Conservation (phyloP, 2,888 invertebrate genomes). For the Baronia brevicornis region DNA sequence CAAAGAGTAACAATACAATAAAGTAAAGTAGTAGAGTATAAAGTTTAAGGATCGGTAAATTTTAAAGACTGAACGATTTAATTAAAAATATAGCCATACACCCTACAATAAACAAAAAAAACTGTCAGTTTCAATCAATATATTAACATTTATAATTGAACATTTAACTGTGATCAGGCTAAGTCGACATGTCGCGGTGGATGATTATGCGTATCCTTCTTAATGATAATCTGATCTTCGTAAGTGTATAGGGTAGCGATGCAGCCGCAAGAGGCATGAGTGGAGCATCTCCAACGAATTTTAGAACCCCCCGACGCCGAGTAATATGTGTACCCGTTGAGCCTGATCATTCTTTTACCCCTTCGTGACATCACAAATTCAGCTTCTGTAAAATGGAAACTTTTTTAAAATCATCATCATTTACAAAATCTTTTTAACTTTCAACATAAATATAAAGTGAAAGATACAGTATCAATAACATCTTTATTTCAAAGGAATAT, state of each 20-base stretch:
- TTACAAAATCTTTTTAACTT: background rate
- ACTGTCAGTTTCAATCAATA: background rate
- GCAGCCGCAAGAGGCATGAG: slow-evolving; percentile 26
- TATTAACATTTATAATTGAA: background rate
- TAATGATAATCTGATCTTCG: slow-evolving; percentile 7
- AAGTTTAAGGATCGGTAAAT: too few species aligned
- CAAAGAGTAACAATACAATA: too few species aligned
- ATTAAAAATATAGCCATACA: too few species aligned
- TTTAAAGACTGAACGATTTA: too few species aligned
- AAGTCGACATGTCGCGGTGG: slow-evolving; percentile 13
- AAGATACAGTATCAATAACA: too few species aligned
- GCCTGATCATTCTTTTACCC: slow-evolving; percentile 20
- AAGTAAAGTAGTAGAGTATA: too few species aligned
- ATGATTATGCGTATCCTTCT: slow-evolving; percentile 18
- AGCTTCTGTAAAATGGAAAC: slow-evolving; percentile 20
- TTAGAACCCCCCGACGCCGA: slow-evolving; percentile 11
- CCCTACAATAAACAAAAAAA: too few species aligned
- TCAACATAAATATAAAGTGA: background rate
- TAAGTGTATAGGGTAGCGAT: slow-evolving; percentile 20
- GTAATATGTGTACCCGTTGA: slow-evolving; percentile 20
- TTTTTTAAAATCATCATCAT: background rate
- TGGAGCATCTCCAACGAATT: slow-evolving; percentile 27
- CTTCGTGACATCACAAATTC: slow-evolving; percentile 20
- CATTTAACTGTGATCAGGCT: background rate
- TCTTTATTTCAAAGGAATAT: too few species aligned